Percentiles rank a stretch among this genome's conserved stretches.
These are phyloP conservation scores for Tachysurus fulvidraco DNA, from an alignment of 2,113 vertebrate genomes.

Conservation along the genomic window DNA sequence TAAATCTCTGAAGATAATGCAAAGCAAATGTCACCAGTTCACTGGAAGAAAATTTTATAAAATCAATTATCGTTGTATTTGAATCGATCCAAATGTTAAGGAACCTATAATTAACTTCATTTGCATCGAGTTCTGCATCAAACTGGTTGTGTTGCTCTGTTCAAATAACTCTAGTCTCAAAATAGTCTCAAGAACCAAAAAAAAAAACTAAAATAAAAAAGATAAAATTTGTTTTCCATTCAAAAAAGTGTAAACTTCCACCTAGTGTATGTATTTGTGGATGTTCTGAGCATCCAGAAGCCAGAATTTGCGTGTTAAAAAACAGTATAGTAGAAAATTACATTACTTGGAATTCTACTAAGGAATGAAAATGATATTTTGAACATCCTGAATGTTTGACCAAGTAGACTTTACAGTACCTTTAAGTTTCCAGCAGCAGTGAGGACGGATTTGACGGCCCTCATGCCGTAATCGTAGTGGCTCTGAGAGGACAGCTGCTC, in stretches of 20 bases:
- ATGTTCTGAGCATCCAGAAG: neutral
- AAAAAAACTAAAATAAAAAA: neutral
- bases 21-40: neutral
- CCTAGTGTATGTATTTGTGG: neutral
- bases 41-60: neutral
- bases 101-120: too few relatives aligned
- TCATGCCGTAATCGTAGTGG: conserved; percentile 92
- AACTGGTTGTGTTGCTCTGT: neutral
- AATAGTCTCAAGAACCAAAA: neutral
- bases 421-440: conserved; percentile 88
- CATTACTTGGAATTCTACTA: neutral
- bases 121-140: neutral
- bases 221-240: too few relatives aligned
- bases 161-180: neutral
- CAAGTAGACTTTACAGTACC: conserved; percentile 64
- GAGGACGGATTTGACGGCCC: conserved; percentile 89
- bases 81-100: neutral
- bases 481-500: conserved; percentile 87
- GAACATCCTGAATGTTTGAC: neutral
- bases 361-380: neutral
- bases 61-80: neutral
- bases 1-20: neutral
- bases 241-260: neutral
- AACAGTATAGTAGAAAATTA: too few relatives aligned
- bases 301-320: neutral